Conservation (phyloP, 1,140 invertebrate species). For the Idris sp. region DNA sequence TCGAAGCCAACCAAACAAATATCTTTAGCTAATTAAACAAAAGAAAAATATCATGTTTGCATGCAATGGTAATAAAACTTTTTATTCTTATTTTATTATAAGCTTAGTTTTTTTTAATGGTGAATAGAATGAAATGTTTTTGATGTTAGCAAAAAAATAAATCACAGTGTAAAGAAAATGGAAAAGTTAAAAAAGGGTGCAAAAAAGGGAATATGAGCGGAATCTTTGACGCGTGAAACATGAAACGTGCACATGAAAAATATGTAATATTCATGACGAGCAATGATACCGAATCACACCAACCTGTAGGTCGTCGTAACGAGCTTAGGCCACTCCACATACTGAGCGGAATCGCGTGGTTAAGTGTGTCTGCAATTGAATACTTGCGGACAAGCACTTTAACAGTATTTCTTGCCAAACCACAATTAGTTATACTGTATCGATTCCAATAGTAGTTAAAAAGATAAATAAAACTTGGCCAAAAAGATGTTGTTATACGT, state of each 20-base stretch:
- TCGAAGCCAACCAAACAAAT: constrained; percentile 21
- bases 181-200: constrained; percentile 17
- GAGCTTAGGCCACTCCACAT: constrained; percentile 44
- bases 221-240: constrained; percentile 56
- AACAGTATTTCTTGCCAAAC: constrained; percentile 17
- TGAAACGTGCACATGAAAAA: constrained; percentile 54
- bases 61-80: constrained; percentile 2
- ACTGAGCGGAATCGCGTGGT: constrained; percentile 5
- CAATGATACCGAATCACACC: constrained; percentile 58
- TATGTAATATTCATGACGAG: constrained; percentile 60
- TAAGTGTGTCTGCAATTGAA: constrained; percentile 13
- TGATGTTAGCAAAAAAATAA: constrained; percentile 43
- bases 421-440: constrained; percentile 32
- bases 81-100: not conserved
- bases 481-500: constrained; percentile 13
- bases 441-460: constrained; percentile 19
- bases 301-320: constrained; percentile 59
- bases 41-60: constrained; percentile 26
- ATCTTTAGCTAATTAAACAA: constrained; percentile 28
- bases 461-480: constrained; percentile 25
- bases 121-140: constrained; percentile 32
- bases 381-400: constrained; percentile 14
- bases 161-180: constrained; percentile 35
- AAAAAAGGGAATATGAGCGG: constrained; percentile 17
- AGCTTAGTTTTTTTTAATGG: constrained; percentile 5